Evolutionary conservation across 2,797 vertebrate genomes (phyloP).

Genomic region (Periparus ater): DNA sequence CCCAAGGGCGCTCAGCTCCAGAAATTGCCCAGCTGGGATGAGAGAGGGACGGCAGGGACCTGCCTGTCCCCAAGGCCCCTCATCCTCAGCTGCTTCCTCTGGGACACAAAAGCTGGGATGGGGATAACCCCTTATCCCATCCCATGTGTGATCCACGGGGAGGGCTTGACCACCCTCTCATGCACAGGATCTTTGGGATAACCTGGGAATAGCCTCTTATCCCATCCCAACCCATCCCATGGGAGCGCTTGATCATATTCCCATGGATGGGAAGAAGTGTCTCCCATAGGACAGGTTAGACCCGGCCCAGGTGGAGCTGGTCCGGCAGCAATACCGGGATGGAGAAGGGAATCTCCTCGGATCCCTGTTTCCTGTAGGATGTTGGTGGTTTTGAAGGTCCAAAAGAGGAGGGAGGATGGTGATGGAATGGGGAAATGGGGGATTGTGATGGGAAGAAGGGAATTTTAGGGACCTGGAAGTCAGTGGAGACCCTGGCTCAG

Average conservation of each 20-base stretch:
- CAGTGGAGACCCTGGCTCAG: rapidly evolving
- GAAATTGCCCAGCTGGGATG: neutral
- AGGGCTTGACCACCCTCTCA: neutral
- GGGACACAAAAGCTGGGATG: neutral
- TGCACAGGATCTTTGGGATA: rapidly evolving
- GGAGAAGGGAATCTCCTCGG: neutral
- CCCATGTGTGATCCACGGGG: neutral
- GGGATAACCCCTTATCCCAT: neutral
- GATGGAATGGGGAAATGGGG: neutral
- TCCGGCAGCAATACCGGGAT: rapidly evolving
- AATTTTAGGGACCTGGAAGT: neutral
- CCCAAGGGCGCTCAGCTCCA: neutral
- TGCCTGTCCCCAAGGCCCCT: neutral
- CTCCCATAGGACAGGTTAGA: neutral
- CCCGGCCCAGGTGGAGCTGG: neutral
- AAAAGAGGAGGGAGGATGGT: rapidly evolving
- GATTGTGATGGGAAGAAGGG: neutral
- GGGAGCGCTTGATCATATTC: neutral
- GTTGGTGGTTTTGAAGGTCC: neutral
- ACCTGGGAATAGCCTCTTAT: neutral
- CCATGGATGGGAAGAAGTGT: rapidly evolving
- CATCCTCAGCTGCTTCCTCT: neutral
- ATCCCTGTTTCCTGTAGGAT: neutral
- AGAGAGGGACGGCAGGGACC: neutral
- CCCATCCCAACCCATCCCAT: no score